Base-by-base conservation (phyloP, 1,140 invertebrate species). In the Nomia melanderi region DNA sequence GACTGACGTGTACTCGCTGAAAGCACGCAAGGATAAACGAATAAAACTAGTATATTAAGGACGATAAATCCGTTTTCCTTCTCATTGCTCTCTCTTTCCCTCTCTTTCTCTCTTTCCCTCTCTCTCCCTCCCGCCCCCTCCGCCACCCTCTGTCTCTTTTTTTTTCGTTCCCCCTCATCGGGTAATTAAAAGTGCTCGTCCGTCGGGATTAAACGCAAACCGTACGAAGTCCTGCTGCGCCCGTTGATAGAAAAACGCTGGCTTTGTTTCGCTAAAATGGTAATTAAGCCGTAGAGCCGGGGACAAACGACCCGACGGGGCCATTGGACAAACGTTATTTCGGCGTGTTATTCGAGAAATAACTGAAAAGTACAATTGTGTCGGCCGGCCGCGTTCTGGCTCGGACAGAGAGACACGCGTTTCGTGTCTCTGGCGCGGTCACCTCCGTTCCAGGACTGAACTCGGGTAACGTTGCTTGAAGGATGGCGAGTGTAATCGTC, bases 11-110 rank as follows among this genome's bases (percentile, higher is more conserved):
- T 36, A 69, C 73, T 69, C 73, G 65, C 41, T 76, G 65, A 76
- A 76, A 76, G 73, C 73, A 76, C 57, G 54, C 67, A 76, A 76
- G 65, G 65, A 76, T 76, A 76, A 76, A 76, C 73, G 73, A 76
- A 76, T 67, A 69, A 76, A 75, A 75, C 73, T 75, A 75, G 73
- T 75, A 75, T 75, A 75, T 75, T 75, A 75, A 75, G 73, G 73
- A 75, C 73, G 73, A 75, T 75, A 75, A 75, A 75, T 75, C 73
- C 57, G 73, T 75, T 75, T 75, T 75, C 67, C 64, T 75, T 69
- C 73, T 69, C 53, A 41, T 57, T 75, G 67, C n/a, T 66, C 31
- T 44, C 12, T 39, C 36, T 8, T 12, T 12, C 25, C 33, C 23
- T 64, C 29, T 56, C 64, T n/a, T n/a, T n/a, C n/a, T n/a, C n/a